Percentiles rank a stretch among this genome's conserved stretches.
These are phyloP conservation scores for Procambarus virginalis DNA, from an alignment of 1,140 invertebrate genomes.

Conservation along the genomic window DNA sequence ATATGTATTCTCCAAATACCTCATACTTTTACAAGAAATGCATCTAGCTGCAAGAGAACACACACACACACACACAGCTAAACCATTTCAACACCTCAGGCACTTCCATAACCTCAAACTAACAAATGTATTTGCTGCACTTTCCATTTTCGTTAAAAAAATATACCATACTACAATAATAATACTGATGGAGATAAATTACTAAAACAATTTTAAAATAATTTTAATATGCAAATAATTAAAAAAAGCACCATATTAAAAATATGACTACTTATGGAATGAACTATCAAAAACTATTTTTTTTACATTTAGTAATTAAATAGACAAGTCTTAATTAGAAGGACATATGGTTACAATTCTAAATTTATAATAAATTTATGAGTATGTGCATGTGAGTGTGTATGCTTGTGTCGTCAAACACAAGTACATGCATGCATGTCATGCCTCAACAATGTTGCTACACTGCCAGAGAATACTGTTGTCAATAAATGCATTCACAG, in stretches of 20 bases:
- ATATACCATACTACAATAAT: not conserved
- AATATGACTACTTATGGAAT: not conserved
- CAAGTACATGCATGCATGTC: no score
- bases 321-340: not conserved
- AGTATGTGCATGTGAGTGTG: no score
- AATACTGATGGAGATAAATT: not conserved
- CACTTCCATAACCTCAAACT: not conserved
- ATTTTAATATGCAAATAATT: not conserved
- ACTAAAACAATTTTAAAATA: not conserved
- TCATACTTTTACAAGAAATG: not conserved
- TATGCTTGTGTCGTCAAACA: no score
- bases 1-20: not conserved
- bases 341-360: no score
- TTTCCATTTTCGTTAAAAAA: no score
- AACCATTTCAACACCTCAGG: not conserved
- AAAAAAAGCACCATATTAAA: not conserved
- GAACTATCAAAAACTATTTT: not conserved
- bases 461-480: no score
- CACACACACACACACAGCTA: not conserved
- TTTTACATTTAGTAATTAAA: not conserved
- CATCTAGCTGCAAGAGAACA: not conserved
- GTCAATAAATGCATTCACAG: no score
- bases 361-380: no score
- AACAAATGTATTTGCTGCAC: no score
- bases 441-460: no score